Percentiles rank a stretch among this genome's conserved stretches.
Evolutionary conservation across 1,140 invertebrate genomes (phyloP).

Genomic region (Thaumatotibia leucotreta): DNA sequence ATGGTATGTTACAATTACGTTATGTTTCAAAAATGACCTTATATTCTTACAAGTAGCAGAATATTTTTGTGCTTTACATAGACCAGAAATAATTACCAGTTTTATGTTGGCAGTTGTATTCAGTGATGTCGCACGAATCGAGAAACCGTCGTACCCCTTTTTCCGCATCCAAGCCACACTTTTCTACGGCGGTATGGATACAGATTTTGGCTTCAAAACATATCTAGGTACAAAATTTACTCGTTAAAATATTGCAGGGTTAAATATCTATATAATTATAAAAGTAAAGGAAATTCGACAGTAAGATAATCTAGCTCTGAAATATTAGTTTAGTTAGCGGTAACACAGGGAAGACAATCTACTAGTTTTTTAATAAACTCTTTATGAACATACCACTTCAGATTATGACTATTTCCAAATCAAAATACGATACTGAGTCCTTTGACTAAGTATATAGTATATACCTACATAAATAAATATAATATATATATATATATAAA

Average conservation of each 20-base stretch:
- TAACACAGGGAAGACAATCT: no score
- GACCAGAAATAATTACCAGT: slow-evolving; percentile 43
- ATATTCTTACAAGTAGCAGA: neutral
- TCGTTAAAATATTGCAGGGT: neutral
- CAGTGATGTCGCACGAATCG: slow-evolving; percentile 57
- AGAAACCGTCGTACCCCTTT: slow-evolving; percentile 42
- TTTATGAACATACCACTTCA: neutral
- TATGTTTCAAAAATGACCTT: neutral
- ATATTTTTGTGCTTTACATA: no score
- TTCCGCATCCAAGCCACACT: slow-evolving; percentile 39
- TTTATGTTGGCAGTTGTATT: slow-evolving; percentile 51
- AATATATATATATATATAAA: no score
- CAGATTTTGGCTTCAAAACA: slow-evolving; percentile 53
- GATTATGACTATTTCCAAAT: no score
- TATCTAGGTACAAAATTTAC: slow-evolving; percentile 27
- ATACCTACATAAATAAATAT: no score
- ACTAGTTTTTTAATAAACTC: no score
- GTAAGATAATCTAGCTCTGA: no score
- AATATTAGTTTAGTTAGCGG: no score
- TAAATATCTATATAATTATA: no score
- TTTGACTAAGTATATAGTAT: no score
- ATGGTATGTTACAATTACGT: neutral
- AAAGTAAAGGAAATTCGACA: no score
- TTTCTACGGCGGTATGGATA: slow-evolving; percentile 43
- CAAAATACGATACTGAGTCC: no score